A percentile compares a stretch with the other conserved stretches of the same genome.
Conservation (phyloP, 2,113 vertebrate genomes). For the Ploceus nigricollis region DNA sequence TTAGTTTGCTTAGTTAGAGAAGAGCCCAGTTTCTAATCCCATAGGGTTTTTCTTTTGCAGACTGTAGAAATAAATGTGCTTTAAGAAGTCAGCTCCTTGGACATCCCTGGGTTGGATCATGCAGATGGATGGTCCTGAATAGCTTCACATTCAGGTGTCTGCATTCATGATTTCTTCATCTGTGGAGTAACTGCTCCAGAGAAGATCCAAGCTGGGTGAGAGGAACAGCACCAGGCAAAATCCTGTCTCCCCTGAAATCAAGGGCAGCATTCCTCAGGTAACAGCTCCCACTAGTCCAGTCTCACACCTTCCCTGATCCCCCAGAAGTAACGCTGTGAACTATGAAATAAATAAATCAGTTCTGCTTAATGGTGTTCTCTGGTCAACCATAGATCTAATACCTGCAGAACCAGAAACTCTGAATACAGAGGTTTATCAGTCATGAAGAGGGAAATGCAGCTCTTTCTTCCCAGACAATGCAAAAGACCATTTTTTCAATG, state of each 20-base stretch:
- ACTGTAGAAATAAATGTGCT: not conserved
- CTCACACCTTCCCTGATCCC: not conserved
- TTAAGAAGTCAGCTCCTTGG: not conserved
- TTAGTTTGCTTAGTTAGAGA: not conserved
- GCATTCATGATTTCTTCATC: not conserved
- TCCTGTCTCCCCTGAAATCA: fast-evolving
- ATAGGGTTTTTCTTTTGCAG: not conserved
- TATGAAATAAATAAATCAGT: not conserved
- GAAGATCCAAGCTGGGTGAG: not conserved
- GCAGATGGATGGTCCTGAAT: not conserved
- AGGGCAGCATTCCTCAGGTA: not conserved
- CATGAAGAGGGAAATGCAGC: not conserved
- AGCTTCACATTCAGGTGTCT: not conserved
- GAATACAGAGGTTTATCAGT: not conserved
- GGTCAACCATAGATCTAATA: not conserved
- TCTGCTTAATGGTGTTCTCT: not conserved
- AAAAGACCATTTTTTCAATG: not conserved
- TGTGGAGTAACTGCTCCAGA: not conserved
- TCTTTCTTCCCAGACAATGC: not conserved
- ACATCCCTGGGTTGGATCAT: fast-evolving
- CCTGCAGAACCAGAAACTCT: not conserved
- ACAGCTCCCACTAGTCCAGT: not conserved
- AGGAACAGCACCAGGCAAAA: not conserved
- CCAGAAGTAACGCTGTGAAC: not conserved
- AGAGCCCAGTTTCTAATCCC: not conserved